These are phyloP conservation scores for Ptilonorhynchus violaceus DNA, from an alignment of 2,113 vertebrate genomes.

Conservation along the genomic window DNA sequence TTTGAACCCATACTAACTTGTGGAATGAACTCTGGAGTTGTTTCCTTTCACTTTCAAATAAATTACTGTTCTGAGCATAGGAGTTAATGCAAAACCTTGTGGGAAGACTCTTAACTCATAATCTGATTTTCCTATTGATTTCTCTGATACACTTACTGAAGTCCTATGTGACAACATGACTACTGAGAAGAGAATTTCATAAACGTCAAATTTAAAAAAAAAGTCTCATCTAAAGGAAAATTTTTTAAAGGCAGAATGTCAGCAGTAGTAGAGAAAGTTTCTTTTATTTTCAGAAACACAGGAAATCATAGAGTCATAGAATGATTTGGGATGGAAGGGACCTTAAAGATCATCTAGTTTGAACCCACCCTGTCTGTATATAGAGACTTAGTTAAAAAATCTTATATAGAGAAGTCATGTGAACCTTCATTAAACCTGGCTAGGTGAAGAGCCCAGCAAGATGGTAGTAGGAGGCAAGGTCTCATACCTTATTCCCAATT, in stretches of 20 bases:
- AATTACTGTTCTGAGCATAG: background rate
- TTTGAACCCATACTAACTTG: background rate
- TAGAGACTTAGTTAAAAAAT: background rate
- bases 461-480: background rate
- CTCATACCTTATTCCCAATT: background rate
- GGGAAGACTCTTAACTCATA: background rate
- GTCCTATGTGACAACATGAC: background rate
- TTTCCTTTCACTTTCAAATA: background rate
- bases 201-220: background rate
- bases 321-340: background rate
- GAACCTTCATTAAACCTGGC: background rate
- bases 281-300: background rate
- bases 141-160: background rate
- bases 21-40: background rate
- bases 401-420: background rate
- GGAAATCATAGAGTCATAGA: background rate
- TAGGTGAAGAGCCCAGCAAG: fast-evolving
- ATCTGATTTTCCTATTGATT: background rate
- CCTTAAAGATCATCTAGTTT: background rate
- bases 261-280: background rate
- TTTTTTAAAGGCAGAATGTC: background rate
- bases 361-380: background rate
- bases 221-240: background rate
- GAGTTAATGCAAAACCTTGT: background rate
- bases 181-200: background rate